Conservation (phyloP, 2,113 vertebrate species). For the Apeltes quadracus region DNA sequence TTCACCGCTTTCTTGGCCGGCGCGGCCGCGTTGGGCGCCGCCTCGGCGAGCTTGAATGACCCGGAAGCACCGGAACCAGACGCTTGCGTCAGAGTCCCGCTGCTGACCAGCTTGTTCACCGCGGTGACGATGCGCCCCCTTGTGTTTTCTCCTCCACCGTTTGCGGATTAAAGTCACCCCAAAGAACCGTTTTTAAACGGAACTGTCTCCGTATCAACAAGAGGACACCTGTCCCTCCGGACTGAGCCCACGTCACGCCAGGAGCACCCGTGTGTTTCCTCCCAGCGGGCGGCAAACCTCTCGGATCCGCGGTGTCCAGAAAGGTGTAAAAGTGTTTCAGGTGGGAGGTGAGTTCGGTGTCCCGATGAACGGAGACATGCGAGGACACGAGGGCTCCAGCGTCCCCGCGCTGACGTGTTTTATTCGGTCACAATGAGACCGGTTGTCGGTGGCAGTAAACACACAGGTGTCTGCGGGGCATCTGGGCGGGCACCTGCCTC, state of each 20-base stretch:
- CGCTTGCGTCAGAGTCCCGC: not conserved
- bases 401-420: not conserved
- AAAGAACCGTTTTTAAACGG: not conserved
- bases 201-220: not conserved
- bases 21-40: not conserved
- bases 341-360: not conserved
- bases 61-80: not conserved
- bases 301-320: not conserved
- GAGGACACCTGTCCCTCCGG: not conserved
- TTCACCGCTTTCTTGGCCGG: not conserved
- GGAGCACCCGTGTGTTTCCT: not conserved
- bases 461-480: not conserved
- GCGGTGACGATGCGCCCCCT: not conserved
- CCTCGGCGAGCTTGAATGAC: not conserved
- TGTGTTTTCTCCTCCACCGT: not conserved
- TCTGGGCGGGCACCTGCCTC: not conserved
- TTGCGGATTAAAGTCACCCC: not conserved
- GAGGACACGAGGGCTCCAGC: not conserved
- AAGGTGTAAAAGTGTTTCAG: not conserved
- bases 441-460: not conserved
- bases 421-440: not conserved
- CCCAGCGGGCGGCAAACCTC: not conserved
- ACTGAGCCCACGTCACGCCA: not conserved
- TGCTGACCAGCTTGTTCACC: not conserved
- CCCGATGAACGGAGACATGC: not conserved